Conservation (phyloP, 2,113 vertebrate species). For the Tyrannus savana region DNA sequence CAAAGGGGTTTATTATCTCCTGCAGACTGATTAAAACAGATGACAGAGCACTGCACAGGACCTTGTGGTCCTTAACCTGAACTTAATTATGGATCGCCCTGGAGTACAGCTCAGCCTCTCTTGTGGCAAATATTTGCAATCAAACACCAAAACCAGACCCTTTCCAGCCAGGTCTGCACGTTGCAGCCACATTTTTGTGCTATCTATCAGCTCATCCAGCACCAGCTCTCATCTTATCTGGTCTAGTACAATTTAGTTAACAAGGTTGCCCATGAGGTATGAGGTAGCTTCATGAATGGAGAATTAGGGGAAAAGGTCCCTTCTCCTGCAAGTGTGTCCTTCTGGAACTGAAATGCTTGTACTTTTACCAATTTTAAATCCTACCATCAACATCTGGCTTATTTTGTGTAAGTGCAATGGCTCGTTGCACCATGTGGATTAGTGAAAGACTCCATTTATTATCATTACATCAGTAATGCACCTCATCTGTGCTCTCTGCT, state of each 20-base stretch:
- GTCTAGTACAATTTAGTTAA: neutral
- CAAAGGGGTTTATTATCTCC: neutral
- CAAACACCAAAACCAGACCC: fast-evolving
- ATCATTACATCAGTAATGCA: neutral
- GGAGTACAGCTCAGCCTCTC: neutral
- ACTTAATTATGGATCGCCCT: neutral
- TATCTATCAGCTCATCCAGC: neutral
- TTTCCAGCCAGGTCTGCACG: neutral
- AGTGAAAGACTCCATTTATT: neutral
- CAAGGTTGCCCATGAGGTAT: neutral
- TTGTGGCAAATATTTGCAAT: neutral
- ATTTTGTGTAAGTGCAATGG: neutral
- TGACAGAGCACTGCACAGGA: neutral
- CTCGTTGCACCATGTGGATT: neutral
- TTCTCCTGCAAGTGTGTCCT: neutral
- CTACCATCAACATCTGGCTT: neutral
- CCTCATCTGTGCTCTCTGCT: neutral
- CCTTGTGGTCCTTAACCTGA: neutral
- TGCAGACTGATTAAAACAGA: neutral
- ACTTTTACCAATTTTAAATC: neutral
- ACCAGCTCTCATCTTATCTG: neutral
- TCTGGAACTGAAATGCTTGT: neutral
- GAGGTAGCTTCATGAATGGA: neutral
- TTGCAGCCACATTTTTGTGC: neutral
- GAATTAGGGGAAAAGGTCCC: neutral